Evolutionary conservation across 2,888 invertebrate species (phyloP).

Genomic region (Brachypterus glaber): DNA sequence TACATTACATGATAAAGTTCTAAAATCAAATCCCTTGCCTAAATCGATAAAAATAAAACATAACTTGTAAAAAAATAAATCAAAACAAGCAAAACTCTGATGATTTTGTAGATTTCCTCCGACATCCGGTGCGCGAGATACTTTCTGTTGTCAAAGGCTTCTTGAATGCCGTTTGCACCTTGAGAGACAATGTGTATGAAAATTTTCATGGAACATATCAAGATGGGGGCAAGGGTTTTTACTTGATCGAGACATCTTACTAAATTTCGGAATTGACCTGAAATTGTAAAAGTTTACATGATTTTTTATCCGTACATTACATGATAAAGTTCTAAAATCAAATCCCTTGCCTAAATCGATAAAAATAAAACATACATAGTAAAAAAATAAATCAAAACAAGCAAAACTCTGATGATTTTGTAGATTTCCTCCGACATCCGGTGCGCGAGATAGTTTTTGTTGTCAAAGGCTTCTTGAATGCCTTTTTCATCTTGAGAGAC

Average conservation of each 20-base stretch:
- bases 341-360: no score
- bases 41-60: no score
- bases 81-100: conserved; percentile 92
- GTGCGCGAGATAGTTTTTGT: conserved; percentile 87
- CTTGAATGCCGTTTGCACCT: conserved; percentile 87
- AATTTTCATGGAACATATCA: conserved; percentile 99
- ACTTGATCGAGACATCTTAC: conserved; percentile 89
- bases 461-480: conserved; percentile 90
- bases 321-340: no score
- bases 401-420: conserved; percentile 95
- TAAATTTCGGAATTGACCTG: conserved; percentile 97
- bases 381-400: no score
- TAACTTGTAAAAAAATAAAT: no score
- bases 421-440: conserved; percentile 98
- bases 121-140: conserved; percentile 92
- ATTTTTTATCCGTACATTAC: no score
- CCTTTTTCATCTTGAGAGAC: conserved; percentile 90
- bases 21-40: no score
- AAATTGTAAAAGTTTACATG: no score
- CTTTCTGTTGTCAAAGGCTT: conserved; percentile 95
- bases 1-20: no score
- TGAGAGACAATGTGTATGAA: conserved; percentile 94
- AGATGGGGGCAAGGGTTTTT: conserved; percentile 91
- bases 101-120: conserved; percentile 97
- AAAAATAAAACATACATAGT: no score